Evolutionary conservation across 1,140 invertebrate genomes (phyloP), one percentile per base, ranked within the genome.

Genomic region (Stenopsyche tienmushanensis): DNA sequence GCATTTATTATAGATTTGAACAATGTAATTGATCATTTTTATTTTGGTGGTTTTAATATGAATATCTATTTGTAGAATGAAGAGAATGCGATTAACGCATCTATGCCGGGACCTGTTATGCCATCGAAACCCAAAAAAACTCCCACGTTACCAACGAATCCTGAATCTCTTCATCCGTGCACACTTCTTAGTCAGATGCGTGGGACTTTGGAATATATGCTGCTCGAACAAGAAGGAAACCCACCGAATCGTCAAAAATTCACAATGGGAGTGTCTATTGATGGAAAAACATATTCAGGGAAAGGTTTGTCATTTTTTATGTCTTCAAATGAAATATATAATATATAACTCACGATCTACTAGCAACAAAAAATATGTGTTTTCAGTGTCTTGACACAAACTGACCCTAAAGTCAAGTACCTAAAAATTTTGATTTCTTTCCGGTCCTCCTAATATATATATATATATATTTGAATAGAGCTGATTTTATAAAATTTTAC

Each of bases 101-200:
- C n/a, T n/a, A n/a, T n/a, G n/a, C n/a, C n/a, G n/a, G n/a, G n/a
- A n/a, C n/a, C n/a, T n/a, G n/a, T n/a, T n/a, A n/a, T n/a, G n/a
- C 71, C 73, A 0, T 78, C 76, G 39, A 83, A 83, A 67, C 53
- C 64, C 72, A 64, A 72, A 72, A 42, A 71, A 78, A 5, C 78
- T n/a, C 76, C 76, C 50, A 78, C 80, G 72, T 74, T 87, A 67
- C 86, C 85, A 23, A 55, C 73, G 5, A 83, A 86, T 74, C 85
- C 87, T 34, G 77, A 76, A 20, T 72, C 74, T 17, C 84, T 89
- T 77, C 87, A 90, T 77, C 88, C 89, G 18, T 86, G 88, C 65
- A 88, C 88, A 79, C 77, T 90, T 66, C 77, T 90, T 3, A 85
- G 87, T 71, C 84, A 89, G 80, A 87, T 90, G 86, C 82, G 84